Percentiles rank a stretch among this genome's conserved stretches.
These are phyloP conservation scores for Esox masquinongy DNA, from an alignment of 2,797 vertebrate genomes.

Conservation along the genomic window DNA sequence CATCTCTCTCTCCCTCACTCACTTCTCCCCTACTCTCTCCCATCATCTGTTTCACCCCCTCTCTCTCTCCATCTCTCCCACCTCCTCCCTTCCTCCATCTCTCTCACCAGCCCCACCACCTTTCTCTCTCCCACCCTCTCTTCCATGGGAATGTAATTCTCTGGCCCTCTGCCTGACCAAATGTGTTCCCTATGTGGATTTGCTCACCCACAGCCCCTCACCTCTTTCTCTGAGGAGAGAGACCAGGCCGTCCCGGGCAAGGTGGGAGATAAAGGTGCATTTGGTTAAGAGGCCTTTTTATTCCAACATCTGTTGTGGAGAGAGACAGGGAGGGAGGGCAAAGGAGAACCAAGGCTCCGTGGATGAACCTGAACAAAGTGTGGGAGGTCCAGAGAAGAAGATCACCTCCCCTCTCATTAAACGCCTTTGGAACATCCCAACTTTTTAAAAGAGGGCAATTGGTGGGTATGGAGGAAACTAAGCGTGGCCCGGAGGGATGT, in stretches of 20 bases:
- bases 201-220: slow-evolving; percentile 33
- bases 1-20: background rate
- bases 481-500: slow-evolving; percentile 63
- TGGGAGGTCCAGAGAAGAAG: slow-evolving; percentile 70
- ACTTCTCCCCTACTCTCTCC: too few relatives aligned
- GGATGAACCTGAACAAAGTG: slow-evolving; percentile 74
- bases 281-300: slow-evolving; percentile 52
- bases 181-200: slow-evolving; percentile 74
- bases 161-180: slow-evolving; percentile 70
- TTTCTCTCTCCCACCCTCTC: background rate
- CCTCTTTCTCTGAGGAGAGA: slow-evolving; percentile 10
- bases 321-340: slow-evolving; percentile 25
- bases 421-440: slow-evolving; percentile 72
- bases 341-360: slow-evolving; percentile 61
- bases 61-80: background rate
- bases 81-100: background rate
- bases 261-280: slow-evolving; percentile 61
- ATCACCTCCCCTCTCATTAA: slow-evolving; percentile 58
- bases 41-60: background rate
- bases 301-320: slow-evolving; percentile 56
- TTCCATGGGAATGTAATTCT: slow-evolving; percentile 68
- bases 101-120: background rate
- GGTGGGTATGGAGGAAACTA: slow-evolving; percentile 69
- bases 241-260: slow-evolving; percentile 7
- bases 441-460: slow-evolving; percentile 73